Evolutionary conservation across 2,113 vertebrate genomes (phyloP).

Genomic region (Pampusana beccarii): DNA sequence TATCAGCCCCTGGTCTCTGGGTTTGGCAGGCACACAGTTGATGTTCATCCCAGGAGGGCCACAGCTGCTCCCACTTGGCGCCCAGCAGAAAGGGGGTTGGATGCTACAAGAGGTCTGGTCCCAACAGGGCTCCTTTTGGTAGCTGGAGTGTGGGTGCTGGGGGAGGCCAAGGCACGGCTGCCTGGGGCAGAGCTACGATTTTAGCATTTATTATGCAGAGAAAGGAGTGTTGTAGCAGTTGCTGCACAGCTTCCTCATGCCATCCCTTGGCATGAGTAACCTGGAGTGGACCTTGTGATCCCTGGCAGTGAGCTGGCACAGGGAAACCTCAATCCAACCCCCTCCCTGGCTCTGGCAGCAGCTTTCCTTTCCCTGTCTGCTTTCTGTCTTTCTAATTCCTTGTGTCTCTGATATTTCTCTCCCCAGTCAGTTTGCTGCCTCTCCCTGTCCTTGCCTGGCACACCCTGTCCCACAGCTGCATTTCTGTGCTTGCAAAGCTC

Average conservation of each 20-base stretch:
- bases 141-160: not conserved
- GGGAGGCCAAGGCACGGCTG: rapidly evolving
- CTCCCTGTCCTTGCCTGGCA: not conserved
- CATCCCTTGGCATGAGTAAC: not conserved
- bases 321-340: not conserved
- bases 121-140: rapidly evolving
- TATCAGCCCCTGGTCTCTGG: not conserved
- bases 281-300: not conserved
- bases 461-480: rapidly evolving
- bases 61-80: not conserved
- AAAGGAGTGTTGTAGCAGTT: not conserved
- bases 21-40: not conserved
- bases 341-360: not conserved
- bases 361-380: not conserved
- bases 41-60: not conserved
- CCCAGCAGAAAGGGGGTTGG: not conserved
- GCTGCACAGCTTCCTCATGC: not conserved
- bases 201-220: not conserved
- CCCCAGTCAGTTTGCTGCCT: not conserved
- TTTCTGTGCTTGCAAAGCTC: not conserved
- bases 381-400: not conserved
- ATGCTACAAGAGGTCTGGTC: not conserved
- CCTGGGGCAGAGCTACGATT: not conserved
- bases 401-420: not conserved
- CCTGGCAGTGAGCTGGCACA: rapidly evolving